phyloP scores from a whole-genome alignment of 2,888 invertebrate genomes.

The Leptarthrus brevirostris region DNA sequence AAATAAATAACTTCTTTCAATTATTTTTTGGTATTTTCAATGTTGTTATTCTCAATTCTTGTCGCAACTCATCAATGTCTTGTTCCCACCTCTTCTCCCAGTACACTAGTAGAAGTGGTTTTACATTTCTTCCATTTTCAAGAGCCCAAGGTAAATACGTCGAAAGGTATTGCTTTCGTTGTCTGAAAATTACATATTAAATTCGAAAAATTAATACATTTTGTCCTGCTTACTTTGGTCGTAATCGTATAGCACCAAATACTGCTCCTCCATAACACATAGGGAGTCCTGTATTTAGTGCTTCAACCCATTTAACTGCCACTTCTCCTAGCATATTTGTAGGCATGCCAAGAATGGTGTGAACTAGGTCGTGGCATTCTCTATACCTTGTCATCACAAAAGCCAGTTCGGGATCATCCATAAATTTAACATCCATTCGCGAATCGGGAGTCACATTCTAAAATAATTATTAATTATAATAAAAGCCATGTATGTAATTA shows the following conservation, averaged over 20 bases:
- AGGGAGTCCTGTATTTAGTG: slow-evolving; percentile 91
- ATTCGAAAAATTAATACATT: not conserved
- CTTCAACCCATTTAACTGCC: slow-evolving; percentile 98
- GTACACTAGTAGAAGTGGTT: slow-evolving; percentile 87
- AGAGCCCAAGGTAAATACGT: slow-evolving; percentile 90
- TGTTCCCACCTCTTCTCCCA: slow-evolving; percentile 96
- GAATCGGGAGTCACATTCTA: slow-evolving; percentile 91
- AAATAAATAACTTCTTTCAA: not conserved
- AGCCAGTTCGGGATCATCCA: slow-evolving; percentile 87
- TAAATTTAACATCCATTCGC: slow-evolving; percentile 88
- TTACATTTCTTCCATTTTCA: slow-evolving; percentile 77
- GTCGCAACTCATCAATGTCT: slow-evolving; percentile 80
- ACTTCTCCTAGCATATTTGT: slow-evolving; percentile 94
- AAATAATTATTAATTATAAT: slow-evolving; percentile 46
- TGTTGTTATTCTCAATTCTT: slow-evolving; percentile 80
- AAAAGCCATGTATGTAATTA: slow-evolving; percentile 10
- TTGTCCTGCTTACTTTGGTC: slow-evolving; percentile 74
- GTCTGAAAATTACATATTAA: slow-evolving; percentile 64
- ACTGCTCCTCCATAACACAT: slow-evolving; percentile 96
- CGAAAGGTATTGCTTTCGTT: slow-evolving; percentile 80
- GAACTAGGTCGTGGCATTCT: slow-evolving; percentile 95
- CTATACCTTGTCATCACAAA: slow-evolving; percentile 98
- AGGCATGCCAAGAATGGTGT: slow-evolving; percentile 91
- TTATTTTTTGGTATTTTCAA: slow-evolving; percentile 60
- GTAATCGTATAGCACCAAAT: slow-evolving; percentile 89